Evolutionary conservation across 2,888 invertebrate genomes (phyloP).

Genomic region (Pyrrhosoma nymphula): DNA sequence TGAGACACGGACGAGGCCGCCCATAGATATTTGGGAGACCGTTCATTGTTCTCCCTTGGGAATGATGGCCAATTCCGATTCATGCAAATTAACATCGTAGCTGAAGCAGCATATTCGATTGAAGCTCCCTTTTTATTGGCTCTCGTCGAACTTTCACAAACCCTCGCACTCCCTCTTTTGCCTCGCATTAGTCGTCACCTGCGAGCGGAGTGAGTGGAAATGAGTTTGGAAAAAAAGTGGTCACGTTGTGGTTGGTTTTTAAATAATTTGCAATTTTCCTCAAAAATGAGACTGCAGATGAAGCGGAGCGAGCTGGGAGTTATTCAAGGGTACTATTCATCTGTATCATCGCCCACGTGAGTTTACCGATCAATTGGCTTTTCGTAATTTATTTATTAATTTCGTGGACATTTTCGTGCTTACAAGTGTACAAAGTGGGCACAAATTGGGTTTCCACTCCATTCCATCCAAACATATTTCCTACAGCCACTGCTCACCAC

Average conservation of each 20-base stretch:
- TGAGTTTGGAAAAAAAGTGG: neutral
- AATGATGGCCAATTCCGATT: slow-evolving; percentile 1
- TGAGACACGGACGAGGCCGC: neutral
- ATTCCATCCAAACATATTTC: too few relatives aligned
- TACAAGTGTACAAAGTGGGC: too few relatives aligned
- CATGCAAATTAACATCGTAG: neutral
- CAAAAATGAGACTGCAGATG: neutral
- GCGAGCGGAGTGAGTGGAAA: neutral
- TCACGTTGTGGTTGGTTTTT: neutral
- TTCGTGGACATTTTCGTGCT: too few relatives aligned
- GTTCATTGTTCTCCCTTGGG: neutral
- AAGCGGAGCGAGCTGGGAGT: too few relatives aligned
- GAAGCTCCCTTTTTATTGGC: neutral
- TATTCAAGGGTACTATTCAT: too few relatives aligned
- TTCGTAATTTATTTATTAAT: too few relatives aligned
- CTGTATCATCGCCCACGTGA: too few relatives aligned
- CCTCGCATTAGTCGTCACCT: neutral
- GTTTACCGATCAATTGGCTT: too few relatives aligned
- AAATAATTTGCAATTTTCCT: neutral
- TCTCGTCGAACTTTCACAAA: neutral
- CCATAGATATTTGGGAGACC: neutral
- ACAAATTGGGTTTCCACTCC: too few relatives aligned
- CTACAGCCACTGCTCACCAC: too few relatives aligned
- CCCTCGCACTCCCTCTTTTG: neutral
- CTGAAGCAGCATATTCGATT: neutral